Evolutionary conservation across 1,140 invertebrate species (phyloP), one percentile per base, ranked within the genome.

Genomic region (Danaus melanippus): DNA sequence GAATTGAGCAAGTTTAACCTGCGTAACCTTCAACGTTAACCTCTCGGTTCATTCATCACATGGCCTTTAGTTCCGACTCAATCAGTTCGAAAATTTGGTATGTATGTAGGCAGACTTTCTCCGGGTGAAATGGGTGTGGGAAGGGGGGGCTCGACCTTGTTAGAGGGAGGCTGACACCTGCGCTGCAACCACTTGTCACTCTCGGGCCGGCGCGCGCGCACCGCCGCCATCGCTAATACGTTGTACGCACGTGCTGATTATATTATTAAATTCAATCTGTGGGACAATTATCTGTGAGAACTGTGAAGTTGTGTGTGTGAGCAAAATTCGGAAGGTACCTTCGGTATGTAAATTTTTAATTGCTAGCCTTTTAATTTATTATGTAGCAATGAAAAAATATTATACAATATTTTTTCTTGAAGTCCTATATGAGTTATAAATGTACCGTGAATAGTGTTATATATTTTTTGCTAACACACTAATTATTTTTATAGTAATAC

Each of bases 31-130:
- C 70, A 62, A 62, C 63, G 54, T 50, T 72, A 69, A 79, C 70
- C 76, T 62, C 70, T 53, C 53, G 60, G 47, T 77, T 74, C 79
- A 82, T 82, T 81, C 78, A 82, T 84, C 79, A 80, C 62, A 57
- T 56, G 56, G 64, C 60, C 68, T 67, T 76, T 78, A 74, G 76
- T 80, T 76, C 71, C 73, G 67, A 71, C 67, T 76, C 79, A 81
- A 82, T 84, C 79, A 78, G 76, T 81, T 81, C 76, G 78, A 74
- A 83, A 80, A 83, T 85, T 85, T 83, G 78, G 79, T 85, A 85
- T 85, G 82, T 85, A 83, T 85, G 82, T 85, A 85, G 82, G 82
- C 68, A 80, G 76, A 85, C 82, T 85, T 85, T 85, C 81, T 84
- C 82, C 69, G 70, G 79, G 82, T 81, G 82, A 85, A 85, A 85